Evolutionary conservation across 2,113 vertebrate genomes (phyloP).

Genomic region (Tupaia tana): DNA sequence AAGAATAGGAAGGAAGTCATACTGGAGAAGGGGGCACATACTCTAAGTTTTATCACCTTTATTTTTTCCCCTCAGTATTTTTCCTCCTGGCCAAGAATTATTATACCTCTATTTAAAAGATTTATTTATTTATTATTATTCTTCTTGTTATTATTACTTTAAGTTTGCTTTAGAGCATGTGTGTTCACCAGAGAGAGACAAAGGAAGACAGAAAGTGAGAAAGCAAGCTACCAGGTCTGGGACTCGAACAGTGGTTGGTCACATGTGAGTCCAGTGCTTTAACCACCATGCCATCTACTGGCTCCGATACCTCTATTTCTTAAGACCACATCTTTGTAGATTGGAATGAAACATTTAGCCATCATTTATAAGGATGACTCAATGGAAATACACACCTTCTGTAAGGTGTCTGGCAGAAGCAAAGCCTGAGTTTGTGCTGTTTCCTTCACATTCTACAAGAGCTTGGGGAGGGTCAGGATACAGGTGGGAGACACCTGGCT

Average conservation of each 20-base stretch:
- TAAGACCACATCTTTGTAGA: not conserved
- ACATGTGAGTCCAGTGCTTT: too few relatives aligned
- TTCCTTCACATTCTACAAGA: too few relatives aligned
- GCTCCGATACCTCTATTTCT: not conserved
- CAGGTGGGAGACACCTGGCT: not conserved
- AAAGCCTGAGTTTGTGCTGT: not conserved
- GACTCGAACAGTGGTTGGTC: too few relatives aligned
- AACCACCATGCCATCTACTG: too few relatives aligned
- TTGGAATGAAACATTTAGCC: not conserved
- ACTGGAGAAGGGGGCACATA: not conserved
- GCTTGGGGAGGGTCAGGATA: too few relatives aligned
- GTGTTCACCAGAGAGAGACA: too few relatives aligned
- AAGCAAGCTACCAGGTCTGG: too few relatives aligned
- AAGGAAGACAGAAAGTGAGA: too few relatives aligned
- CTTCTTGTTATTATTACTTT: too few relatives aligned
- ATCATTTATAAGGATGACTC: not conserved
- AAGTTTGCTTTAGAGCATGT: too few relatives aligned
- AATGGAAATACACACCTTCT: accelerated
- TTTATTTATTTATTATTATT: too few relatives aligned
- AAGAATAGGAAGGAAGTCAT: not conserved
- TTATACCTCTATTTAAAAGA: not conserved
- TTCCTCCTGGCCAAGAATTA: constrained; percentile 18
- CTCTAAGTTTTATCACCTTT: not conserved
- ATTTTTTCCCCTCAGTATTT: not conserved
- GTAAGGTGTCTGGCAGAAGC: not conserved